Evolutionary conservation across 2,888 invertebrate genomes (phyloP).

Genomic region (Ganaspis brasiliensis): DNA sequence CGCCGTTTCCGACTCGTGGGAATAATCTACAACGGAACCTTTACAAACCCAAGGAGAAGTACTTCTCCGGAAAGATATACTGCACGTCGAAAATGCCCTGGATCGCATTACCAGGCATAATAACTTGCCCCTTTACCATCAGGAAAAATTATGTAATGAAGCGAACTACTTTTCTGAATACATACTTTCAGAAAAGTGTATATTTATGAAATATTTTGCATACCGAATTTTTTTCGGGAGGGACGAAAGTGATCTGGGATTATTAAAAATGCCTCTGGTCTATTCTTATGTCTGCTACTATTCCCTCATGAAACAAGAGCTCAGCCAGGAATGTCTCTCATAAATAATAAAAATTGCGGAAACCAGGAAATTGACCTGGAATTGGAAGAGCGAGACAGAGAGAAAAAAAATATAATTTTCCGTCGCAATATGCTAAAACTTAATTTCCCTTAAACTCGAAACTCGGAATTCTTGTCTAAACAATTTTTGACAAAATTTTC

Average conservation of each 20-base stretch:
- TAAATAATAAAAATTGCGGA: not conserved
- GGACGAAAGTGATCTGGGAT: slow-evolving; percentile 1
- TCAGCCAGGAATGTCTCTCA: not conserved
- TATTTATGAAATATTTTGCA: slow-evolving; percentile 16
- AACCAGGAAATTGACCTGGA: no score
- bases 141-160: slow-evolving; percentile 36
- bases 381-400: no score
- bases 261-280: slow-evolving; percentile 16
- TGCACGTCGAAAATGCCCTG: slow-evolving; percentile 30
- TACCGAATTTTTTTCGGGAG: not conserved
- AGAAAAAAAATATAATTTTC: no score
- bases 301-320: no score
- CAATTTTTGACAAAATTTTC: no score
- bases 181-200: not conserved
- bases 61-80: slow-evolving; percentile 40
- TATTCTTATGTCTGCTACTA: not conserved
- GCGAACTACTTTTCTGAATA: slow-evolving; percentile 11
- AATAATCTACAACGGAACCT: slow-evolving; percentile 42
- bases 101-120: slow-evolving; percentile 39
- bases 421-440: no score
- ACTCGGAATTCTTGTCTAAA: no score
- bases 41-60: slow-evolving; percentile 40
- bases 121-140: slow-evolving; percentile 25
- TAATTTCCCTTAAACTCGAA: no score
- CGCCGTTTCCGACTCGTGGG: slow-evolving; percentile 41